phyloP scores from a whole-genome alignment of 1,140 invertebrate species.

The Aradophagus sp. region DNA sequence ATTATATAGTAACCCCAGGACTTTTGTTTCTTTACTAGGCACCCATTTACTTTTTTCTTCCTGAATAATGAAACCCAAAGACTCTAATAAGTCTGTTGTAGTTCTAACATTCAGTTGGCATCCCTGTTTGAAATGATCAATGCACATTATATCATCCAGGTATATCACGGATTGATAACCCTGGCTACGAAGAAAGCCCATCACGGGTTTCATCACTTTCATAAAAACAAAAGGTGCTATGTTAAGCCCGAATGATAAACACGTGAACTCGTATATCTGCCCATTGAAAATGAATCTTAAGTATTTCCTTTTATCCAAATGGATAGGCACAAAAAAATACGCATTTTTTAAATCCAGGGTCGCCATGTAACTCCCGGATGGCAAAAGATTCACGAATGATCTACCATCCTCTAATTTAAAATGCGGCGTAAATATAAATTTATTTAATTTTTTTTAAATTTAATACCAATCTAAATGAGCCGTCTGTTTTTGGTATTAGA shows the following conservation, averaged over 20 bases:
- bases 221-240: slow-evolving; percentile 57
- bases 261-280: slow-evolving; percentile 29
- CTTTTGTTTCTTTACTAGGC: slow-evolving; percentile 3
- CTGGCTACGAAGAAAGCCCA: neutral
- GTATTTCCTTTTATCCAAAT: neutral
- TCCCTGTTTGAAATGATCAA: neutral
- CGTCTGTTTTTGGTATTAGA: neutral
- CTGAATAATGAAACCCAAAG: slow-evolving; percentile 34
- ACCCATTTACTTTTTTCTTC: slow-evolving; percentile 19
- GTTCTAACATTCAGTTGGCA: neutral
- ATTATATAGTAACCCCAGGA: slow-evolving; percentile 49
- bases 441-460: slow-evolving; percentile 3
- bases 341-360: slow-evolving; percentile 23
- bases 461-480: neutral
- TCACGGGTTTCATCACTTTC: slow-evolving; percentile 16
- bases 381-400: slow-evolving; percentile 1
- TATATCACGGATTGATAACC: slow-evolving; percentile 9
- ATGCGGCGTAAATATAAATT: slow-evolving; percentile 2
- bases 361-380: neutral
- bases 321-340: slow-evolving; percentile 16
- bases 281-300: neutral
- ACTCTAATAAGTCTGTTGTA: slow-evolving; percentile 1
- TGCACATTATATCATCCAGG: slow-evolving; percentile 11
- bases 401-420: slow-evolving; percentile 4
- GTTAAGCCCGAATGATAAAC: slow-evolving; percentile 56